Evolutionary conservation across 2,113 vertebrate genomes (phyloP).

Genomic region (Gallinago undulata): DNA sequence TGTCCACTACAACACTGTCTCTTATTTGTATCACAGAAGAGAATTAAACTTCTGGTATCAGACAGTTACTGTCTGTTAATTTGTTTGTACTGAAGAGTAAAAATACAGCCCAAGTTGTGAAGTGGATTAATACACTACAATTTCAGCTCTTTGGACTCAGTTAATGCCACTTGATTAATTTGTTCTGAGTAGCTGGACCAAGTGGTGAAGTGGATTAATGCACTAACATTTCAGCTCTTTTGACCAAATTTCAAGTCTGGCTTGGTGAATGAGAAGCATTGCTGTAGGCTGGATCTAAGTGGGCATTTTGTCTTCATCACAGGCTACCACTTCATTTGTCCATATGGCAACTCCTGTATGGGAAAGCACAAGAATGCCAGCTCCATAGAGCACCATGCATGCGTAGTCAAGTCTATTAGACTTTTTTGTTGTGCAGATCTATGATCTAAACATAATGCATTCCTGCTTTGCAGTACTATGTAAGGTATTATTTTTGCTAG

Average conservation of each 20-base stretch:
- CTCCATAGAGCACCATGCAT: neutral
- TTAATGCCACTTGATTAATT: conserved; percentile 52
- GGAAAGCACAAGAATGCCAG: neutral
- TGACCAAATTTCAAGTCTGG: neutral
- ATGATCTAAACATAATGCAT: neutral
- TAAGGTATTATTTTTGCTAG: neutral
- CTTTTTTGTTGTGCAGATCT: neutral
- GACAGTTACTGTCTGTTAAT: neutral
- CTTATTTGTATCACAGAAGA: neutral
- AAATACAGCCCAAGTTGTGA: neutral
- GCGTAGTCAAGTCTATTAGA: neutral
- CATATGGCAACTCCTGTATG: conserved; percentile 3
- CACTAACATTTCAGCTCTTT: neutral
- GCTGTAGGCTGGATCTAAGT: neutral
- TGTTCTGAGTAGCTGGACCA: neutral
- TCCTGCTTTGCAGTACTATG: neutral
- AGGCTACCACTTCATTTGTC: conserved; percentile 60
- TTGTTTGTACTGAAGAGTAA: neutral
- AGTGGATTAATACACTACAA: conserved; percentile 29
- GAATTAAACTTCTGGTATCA: neutral
- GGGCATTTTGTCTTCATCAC: conserved; percentile 67
- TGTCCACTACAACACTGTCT: neutral
- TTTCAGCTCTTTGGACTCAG: conserved; percentile 25
- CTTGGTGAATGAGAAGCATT: neutral
- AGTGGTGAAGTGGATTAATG: conserved; percentile 55